Base-by-base conservation (phyloP, 2,888 invertebrate genomes). In the Sinotaia quadrata region DNA sequence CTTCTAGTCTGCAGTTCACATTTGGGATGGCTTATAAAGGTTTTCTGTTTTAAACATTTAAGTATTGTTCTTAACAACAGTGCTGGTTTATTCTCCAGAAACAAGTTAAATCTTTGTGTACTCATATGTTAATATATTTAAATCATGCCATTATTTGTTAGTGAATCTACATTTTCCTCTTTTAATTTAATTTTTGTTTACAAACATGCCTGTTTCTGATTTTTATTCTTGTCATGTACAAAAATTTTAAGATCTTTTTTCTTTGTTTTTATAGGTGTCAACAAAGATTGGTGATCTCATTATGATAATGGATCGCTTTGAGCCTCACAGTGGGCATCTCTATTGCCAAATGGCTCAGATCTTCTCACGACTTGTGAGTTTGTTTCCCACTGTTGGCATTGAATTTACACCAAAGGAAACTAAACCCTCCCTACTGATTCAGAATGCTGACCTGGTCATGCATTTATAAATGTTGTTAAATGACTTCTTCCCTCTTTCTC, bases 251-350 rank as follows among this genome's bases (percentile, higher is more conserved):
- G 10, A 27, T n/a, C n/a, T n/a, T n/a, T n/a, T n/a, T n/a, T n/a
- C n/a, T n/a, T n/a, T 12, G 34, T 7, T 62, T 4, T 68, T 74
- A 27, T 76, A 88, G 85, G 93, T 93, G 1, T 90, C 92, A 7
- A 91, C 91, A 71, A 91, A 91, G 74, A 87, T 97, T 0, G 92
- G 93, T 72, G 92, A 92, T 72, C 91, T 94, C 62, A 91, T 92
- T 62, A 87, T 90, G 49, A 90, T 92, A 37, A 88, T 95, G 68
- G 93, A 94, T 80, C 91, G 83, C 72, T 90, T 91, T 57, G 97
- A 97, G 87, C 91, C 93, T 0, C 92, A 92, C 76, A 97, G 96
- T 89, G 91, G 92, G 0, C 90, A 90, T 73, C 90, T 95, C 33
- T 91, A 94, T 80, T 89, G 92, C 69, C 91, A 92, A 75, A 92